These are phyloP conservation scores for Trachelipus rathkii DNA, from an alignment of 1,140 invertebrate species.

Conservation along the genomic window DNA sequence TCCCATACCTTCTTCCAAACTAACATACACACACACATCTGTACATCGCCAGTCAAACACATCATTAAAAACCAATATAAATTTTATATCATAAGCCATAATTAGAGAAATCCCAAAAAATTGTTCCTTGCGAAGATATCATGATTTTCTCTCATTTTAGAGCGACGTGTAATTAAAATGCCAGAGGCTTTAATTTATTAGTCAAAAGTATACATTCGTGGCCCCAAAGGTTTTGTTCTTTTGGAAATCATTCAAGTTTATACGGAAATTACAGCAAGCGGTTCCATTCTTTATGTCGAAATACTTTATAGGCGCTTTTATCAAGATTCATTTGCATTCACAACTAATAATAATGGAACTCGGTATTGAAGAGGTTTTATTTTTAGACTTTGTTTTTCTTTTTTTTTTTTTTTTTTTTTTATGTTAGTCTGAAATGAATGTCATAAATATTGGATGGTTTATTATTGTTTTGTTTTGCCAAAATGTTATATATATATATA, in stretches of 20 bases:
- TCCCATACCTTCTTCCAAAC: no score
- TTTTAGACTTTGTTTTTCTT: no score
- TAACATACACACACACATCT: background rate
- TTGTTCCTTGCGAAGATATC: background rate
- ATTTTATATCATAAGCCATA: background rate
- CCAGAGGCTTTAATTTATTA: background rate
- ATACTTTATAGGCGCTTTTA: no score
- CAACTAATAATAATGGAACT: no score
- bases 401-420: no score
- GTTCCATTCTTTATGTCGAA: background rate
- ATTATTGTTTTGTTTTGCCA: no score
- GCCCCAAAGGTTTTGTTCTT: background rate
- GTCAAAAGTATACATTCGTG: background rate
- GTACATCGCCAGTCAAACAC: background rate
- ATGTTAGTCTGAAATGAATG: no score
- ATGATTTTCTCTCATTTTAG: constrained; percentile 4
- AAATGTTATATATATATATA: no score
- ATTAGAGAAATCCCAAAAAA: background rate
- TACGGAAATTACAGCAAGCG: background rate
- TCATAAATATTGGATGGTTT: no score
- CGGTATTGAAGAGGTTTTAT: no score
- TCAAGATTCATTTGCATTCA: no score
- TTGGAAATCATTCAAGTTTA: constrained; percentile 4
- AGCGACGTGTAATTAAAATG: background rate
- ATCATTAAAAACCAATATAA: background rate